Evolutionary conservation across 2,113 vertebrate genomes (phyloP).

Genomic region (Mola mola): DNA sequence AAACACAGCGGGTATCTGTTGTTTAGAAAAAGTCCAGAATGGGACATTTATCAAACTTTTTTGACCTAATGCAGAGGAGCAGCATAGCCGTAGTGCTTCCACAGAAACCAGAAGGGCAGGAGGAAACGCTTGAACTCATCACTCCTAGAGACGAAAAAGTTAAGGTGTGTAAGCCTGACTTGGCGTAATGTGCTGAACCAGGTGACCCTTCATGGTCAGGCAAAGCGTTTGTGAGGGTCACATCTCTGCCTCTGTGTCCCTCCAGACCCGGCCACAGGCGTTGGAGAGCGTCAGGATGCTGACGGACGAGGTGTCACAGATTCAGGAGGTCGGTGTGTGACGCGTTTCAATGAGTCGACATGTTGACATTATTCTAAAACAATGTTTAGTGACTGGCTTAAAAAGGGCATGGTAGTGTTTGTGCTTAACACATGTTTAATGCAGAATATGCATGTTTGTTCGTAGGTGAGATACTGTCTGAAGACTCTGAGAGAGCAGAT

Average conservation of each 20-base stretch:
- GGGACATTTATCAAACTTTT: background rate
- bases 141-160: slow-evolving; percentile 45
- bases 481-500: slow-evolving; percentile 83
- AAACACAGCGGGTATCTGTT: background rate
- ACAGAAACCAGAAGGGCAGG: slow-evolving; percentile 40
- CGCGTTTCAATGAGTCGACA: slow-evolving; percentile 23
- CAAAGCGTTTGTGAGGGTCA: background rate
- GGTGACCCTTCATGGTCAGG: background rate
- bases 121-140: slow-evolving; percentile 1
- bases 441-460: slow-evolving; percentile 6
- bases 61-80: slow-evolving; percentile 47
- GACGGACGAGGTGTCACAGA: slow-evolving; percentile 88
- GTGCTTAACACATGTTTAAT: background rate
- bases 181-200: too few species aligned
- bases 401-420: background rate
- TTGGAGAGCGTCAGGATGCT: slow-evolving; percentile 80
- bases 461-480: slow-evolving; percentile 82
- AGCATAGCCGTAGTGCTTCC: slow-evolving; percentile 31
- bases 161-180: slow-evolving; percentile 58
- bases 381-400: background rate
- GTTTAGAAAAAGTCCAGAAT: background rate
- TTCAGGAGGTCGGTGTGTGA: slow-evolving; percentile 84
- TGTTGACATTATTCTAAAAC: background rate
- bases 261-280: slow-evolving; percentile 75
- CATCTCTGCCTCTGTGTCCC: background rate